Evolutionary conservation across 2,113 vertebrate species (phyloP).

Genomic region (Typhlomys cinereus): DNA sequence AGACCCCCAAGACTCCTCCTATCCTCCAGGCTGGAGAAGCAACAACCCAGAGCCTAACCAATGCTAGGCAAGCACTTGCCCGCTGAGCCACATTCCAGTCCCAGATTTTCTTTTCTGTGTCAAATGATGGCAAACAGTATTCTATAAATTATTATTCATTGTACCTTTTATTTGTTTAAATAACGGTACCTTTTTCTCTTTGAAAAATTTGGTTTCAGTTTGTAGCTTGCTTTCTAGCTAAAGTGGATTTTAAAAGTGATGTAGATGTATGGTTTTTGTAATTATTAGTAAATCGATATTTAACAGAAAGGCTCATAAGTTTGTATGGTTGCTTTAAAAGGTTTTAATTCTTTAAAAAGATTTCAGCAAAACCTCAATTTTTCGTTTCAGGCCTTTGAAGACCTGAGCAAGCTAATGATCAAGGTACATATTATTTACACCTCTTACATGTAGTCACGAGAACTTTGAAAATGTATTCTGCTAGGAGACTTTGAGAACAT

Average conservation of each 20-base stretch:
- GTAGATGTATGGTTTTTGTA: not conserved
- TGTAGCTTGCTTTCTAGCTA: conserved; percentile 39
- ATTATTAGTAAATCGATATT: conserved; percentile 33
- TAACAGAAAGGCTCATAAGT: conserved; percentile 36
- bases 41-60: not conserved
- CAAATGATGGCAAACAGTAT: conserved; percentile 33
- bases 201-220: conserved; percentile 11
- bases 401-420: conserved; percentile 98
- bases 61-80: not conserved
- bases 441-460: not conserved
- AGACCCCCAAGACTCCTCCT: no score
- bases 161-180: conserved; percentile 35
- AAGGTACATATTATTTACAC: conserved; percentile 88
- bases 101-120: conserved; percentile 53
- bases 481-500: not conserved
- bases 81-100: not conserved
- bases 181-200: conserved; percentile 13
- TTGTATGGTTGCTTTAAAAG: conserved; percentile 26
- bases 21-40: no score
- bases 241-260: conserved; percentile 1
- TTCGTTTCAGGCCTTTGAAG: conserved; percentile 95
- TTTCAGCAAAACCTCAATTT: conserved; percentile 56
- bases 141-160: not conserved
- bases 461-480: conserved; percentile 45
- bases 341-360: conserved; percentile 37